These are phyloP conservation scores for Siniperca obscura DNA, from an alignment of 2,797 vertebrate genomes.

Conservation along the genomic window DNA sequence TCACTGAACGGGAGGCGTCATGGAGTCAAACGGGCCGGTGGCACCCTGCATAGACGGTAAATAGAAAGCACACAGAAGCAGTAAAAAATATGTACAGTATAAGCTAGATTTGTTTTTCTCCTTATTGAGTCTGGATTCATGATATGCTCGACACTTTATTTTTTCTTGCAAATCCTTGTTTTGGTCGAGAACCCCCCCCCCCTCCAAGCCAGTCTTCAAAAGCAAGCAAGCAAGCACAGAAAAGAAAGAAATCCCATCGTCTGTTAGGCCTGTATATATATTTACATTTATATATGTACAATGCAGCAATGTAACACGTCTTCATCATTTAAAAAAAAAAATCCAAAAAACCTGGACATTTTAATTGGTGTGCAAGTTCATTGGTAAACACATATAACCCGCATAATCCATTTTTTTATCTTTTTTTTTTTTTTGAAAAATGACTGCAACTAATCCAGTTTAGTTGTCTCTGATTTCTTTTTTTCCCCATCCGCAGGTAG, in stretches of 20 bases:
- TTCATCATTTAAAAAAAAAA: conserved; percentile 81
- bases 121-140: conserved; percentile 53
- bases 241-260: conserved; percentile 62
- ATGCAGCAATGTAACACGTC: conserved; percentile 81
- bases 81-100: conserved; percentile 78
- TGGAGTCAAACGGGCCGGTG: conserved; percentile 49
- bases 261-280: conserved; percentile 72
- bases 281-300: conserved; percentile 82
- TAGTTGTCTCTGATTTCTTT: conserved; percentile 63
- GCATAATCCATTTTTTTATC: conserved; percentile 88
- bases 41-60: conserved; percentile 63
- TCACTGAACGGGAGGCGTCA: conserved; percentile 55
- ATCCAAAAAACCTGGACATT: conserved; percentile 81
- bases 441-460: conserved; percentile 94
- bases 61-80: conserved; percentile 77
- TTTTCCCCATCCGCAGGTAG: conserved; percentile 59
- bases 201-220: conserved; percentile 45
- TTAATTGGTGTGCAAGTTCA: conserved; percentile 89
- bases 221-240: conserved; percentile 66
- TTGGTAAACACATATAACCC: conserved; percentile 90
- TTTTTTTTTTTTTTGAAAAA: conserved; percentile 70
- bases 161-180: conserved; percentile 59
- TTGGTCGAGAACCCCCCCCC: conserved; percentile 28
- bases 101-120: conserved; percentile 42
- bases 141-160: conserved; percentile 39